These are phyloP conservation scores for Bujurquina vittata DNA, from an alignment of 2,113 vertebrate species.

Conservation along the genomic window DNA sequence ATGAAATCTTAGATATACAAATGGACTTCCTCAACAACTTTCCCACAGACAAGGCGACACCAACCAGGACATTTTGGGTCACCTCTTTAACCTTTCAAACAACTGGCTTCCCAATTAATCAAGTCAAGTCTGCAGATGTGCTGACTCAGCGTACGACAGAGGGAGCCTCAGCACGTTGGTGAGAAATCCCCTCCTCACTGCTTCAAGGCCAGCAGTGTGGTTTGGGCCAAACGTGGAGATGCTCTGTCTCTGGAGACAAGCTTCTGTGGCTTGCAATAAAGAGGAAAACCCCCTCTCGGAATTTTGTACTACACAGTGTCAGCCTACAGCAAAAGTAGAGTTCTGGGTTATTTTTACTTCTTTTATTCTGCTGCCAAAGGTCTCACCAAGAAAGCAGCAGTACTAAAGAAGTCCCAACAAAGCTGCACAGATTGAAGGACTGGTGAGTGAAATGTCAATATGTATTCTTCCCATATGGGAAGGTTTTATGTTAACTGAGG, in stretches of 20 bases:
- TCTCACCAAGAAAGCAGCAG: conserved; percentile 21
- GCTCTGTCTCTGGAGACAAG: conserved; percentile 51
- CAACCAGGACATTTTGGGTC: background rate
- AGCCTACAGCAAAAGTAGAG: background rate
- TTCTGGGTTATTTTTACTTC: conserved; percentile 39
- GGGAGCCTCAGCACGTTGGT: conserved; percentile 45
- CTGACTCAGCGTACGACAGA: conserved; percentile 39
- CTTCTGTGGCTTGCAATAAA: conserved; percentile 44
- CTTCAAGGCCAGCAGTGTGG: conserved; percentile 34
- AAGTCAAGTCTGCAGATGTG: conserved; percentile 38
- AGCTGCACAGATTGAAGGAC: conserved; percentile 11
- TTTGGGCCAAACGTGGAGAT: conserved; percentile 46
- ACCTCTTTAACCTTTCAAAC: background rate
- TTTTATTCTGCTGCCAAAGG: conserved; percentile 53
- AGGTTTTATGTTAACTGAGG: conserved; percentile 35
- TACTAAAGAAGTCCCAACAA: conserved; percentile 22
- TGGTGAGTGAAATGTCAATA: conserved; percentile 11
- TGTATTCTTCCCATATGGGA: conserved; percentile 41
- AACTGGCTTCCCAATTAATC: conserved; percentile 7
- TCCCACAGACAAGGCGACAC: conserved; percentile 21
- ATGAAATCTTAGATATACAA: background rate
- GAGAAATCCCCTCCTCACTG: conserved; percentile 53
- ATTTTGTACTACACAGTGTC: conserved; percentile 1
- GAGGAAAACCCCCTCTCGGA: conserved; percentile 35
- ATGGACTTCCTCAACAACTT: background rate